phyloP scores from a whole-genome alignment of 1,140 invertebrate species.

The Pygmarrhopalites habei region DNA sequence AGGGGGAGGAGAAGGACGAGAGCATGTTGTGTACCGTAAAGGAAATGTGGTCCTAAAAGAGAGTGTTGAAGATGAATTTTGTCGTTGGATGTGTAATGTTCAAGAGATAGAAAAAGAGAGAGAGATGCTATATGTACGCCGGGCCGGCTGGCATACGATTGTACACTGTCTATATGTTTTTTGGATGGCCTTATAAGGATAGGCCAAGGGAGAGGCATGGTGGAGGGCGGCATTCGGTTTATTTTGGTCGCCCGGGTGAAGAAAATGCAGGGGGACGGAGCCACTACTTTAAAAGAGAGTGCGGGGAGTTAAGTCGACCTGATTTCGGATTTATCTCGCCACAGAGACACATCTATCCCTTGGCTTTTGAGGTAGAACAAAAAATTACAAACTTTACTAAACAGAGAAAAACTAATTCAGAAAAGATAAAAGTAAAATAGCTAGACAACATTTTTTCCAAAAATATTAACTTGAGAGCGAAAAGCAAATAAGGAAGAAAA shows the following conservation, averaged over 20 bases:
- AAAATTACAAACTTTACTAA: neutral
- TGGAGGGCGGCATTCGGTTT: constrained; percentile 35
- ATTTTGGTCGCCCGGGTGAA: constrained; percentile 39
- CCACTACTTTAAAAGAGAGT: constrained; percentile 34
- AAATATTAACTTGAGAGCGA: neutral
- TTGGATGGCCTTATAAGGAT: constrained; percentile 39
- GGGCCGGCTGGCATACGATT: no score
- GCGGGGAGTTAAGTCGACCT: constrained; percentile 27
- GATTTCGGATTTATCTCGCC: constrained; percentile 35
- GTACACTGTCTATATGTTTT: constrained; percentile 29
- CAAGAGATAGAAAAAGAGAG: no score
- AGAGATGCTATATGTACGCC: no score
- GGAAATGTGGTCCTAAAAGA: no score
- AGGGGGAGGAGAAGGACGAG: no score
- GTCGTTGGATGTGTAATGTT: no score
- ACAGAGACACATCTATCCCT: constrained; percentile 36
- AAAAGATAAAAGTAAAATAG: neutral
- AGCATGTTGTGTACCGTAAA: no score
- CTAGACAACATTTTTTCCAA: neutral
- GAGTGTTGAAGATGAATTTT: no score
- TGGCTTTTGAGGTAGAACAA: constrained; percentile 28
- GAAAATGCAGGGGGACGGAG: constrained; percentile 29
- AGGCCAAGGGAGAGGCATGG: constrained; percentile 33
- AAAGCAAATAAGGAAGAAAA: neutral
- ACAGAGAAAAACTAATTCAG: neutral